These are phyloP conservation scores for Botia almorhae DNA, from an alignment of 2,797 vertebrate species.

Conservation along the genomic window DNA sequence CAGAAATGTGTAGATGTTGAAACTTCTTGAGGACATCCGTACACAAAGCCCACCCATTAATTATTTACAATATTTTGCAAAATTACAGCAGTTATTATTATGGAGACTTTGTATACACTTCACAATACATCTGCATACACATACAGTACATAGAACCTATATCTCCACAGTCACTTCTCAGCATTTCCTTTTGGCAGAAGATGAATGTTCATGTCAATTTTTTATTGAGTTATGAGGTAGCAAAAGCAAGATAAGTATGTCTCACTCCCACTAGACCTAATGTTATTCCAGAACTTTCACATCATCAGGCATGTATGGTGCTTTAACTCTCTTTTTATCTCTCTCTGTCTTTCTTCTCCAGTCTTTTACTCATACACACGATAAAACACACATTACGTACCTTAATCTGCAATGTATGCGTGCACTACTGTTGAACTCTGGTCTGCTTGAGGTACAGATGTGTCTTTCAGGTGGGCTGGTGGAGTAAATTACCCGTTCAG, in stretches of 20 bases:
- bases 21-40: neutral
- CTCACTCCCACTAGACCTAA: neutral
- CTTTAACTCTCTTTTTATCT: neutral
- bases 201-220: neutral
- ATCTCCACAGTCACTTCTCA: neutral
- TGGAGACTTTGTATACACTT: neutral
- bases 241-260: neutral
- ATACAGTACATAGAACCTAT: neutral
- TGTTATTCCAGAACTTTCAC: neutral
- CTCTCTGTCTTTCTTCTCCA: neutral
- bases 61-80: neutral
- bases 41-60: slow-evolving; percentile 7
- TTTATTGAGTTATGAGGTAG: neutral
- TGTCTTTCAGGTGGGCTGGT: neutral
- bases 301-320: neutral
- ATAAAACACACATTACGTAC: neutral
- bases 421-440: neutral
- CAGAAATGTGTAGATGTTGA: slow-evolving; percentile 5
- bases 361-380: slow-evolving; percentile 1
- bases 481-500: neutral
- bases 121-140: neutral
- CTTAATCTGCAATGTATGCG: neutral
- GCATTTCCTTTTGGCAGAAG: neutral
- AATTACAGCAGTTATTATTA: neutral
- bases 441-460: slow-evolving; percentile 22